phyloP scores from a whole-genome alignment of 37 sponge, comb jelly and placozoan species.

The Bolinopsis microptera region DNA sequence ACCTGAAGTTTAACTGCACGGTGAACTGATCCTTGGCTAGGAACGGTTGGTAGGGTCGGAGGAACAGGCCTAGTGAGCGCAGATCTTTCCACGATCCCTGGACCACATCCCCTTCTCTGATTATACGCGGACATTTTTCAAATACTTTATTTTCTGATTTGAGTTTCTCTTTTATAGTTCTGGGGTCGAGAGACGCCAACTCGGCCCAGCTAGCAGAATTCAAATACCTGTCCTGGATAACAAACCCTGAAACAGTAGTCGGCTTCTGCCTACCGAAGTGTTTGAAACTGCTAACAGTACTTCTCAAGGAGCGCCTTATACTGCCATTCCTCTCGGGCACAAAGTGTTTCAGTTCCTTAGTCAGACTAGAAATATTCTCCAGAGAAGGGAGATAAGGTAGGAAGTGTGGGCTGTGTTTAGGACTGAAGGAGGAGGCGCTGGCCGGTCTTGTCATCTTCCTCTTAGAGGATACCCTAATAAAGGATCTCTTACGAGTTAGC shows the following conservation, averaged over 20 bases:
- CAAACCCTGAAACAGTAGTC: neutral
- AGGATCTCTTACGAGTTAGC: neutral
- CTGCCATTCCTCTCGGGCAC: neutral
- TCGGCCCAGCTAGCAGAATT: neutral
- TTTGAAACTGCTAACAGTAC: neutral
- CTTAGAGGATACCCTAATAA: neutral
- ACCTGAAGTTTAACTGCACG: neutral
- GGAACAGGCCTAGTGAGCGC: conserved; percentile 40
- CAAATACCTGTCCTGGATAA: neutral
- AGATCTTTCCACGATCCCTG: neutral
- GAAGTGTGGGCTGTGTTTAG: neutral
- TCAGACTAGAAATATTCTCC: neutral
- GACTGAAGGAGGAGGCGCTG: neutral
- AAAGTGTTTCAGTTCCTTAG: neutral
- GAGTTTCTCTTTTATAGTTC: neutral
- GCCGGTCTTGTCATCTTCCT: neutral
- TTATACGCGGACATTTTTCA: neutral
- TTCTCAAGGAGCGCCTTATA: conserved; percentile 15
- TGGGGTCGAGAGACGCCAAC: neutral
- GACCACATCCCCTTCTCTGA: neutral
- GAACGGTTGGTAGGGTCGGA: conserved; percentile 52
- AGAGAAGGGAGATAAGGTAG: neutral
- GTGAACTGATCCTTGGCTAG: neutral
- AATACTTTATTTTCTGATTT: neutral
- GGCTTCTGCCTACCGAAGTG: neutral